phyloP scores from a whole-genome alignment of 2,797 vertebrate species.

The Babyrousa celebensis region DNA sequence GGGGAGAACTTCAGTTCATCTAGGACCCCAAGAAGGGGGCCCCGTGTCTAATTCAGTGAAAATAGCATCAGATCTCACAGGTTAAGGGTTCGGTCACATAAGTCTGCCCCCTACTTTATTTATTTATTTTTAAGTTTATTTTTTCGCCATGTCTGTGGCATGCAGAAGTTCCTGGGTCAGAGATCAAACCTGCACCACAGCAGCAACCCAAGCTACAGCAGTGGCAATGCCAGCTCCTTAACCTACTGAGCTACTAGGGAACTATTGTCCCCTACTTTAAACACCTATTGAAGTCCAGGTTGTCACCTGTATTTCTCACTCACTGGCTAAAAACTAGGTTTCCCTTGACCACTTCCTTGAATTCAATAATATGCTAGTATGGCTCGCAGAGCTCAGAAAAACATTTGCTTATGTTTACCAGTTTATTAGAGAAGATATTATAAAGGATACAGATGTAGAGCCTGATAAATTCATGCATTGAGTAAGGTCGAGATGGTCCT shows the following conservation, averaged over 20 bases:
- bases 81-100: background rate
- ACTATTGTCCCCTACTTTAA: background rate
- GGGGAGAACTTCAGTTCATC: background rate
- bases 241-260: too few relatives aligned
- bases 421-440: background rate
- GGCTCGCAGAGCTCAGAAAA: background rate
- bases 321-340: background rate
- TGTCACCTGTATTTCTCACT: background rate
- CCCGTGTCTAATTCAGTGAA: background rate
- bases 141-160: too few relatives aligned
- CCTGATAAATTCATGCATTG: background rate
- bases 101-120: background rate
- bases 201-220: too few relatives aligned
- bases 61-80: background rate
- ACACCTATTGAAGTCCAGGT: background rate
- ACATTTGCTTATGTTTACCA: background rate
- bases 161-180: too few relatives aligned
- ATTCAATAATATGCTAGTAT: background rate
- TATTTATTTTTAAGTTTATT: too few relatives aligned
- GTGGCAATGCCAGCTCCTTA: too few relatives aligned
- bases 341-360: background rate
- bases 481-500: background rate
- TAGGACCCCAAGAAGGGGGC: background rate
- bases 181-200: too few relatives aligned
- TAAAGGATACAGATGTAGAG: background rate